Evolutionary conservation across 2,113 vertebrate genomes (phyloP), one percentile per base, ranked within the genome.

Genomic region (Telmatochromis sp.): DNA sequence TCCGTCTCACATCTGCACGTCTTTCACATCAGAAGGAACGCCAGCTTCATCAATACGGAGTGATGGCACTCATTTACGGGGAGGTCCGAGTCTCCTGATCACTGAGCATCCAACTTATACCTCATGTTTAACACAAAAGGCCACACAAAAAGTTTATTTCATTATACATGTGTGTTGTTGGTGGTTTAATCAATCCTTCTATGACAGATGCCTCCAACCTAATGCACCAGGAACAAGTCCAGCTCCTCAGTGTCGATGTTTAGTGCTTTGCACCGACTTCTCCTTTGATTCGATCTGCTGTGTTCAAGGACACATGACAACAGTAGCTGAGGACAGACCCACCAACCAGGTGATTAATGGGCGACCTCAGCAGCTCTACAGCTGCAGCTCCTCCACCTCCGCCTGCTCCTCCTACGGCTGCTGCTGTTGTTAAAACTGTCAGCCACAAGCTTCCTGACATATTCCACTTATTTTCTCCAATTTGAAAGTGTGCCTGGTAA

Each of bases 81-180:
- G 31, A 35, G 33, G 3, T 26, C 55, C 4, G 5, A n/a, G 71
- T 5, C 71, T 75, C 71, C 6, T 12, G 23, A 47, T 75, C 71
- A 50, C 83, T 50, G 81, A 75, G 83, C 60, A 31, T 75, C 63
- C 82, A 87, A 87, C 79, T 42, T 50, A 14, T 26, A 82, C 79
- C 65, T 91, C 79, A 85, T 75, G 79, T 81, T 85, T 89, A 63
- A 83, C 82, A 80, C 87, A 85, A 50, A 79, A 84, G 17, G 31
- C 58, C 58, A 63, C 6, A 35, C 58, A 35, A 7, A 63, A 23
- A 23, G 63, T 23, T 35, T 14, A 42, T 9, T 42, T 71, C n/a
- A 23, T 40, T 40, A 14, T 40, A 40, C 1, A 4, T 6, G n/a
- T 14, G 26, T 26, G 26, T 26, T 26, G 26, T 26, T 26, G 9